Percentiles rank a stretch among this genome's conserved stretches.
Evolutionary conservation across 1,140 invertebrate genomes (phyloP).

Genomic region (Euwallacea similis): DNA sequence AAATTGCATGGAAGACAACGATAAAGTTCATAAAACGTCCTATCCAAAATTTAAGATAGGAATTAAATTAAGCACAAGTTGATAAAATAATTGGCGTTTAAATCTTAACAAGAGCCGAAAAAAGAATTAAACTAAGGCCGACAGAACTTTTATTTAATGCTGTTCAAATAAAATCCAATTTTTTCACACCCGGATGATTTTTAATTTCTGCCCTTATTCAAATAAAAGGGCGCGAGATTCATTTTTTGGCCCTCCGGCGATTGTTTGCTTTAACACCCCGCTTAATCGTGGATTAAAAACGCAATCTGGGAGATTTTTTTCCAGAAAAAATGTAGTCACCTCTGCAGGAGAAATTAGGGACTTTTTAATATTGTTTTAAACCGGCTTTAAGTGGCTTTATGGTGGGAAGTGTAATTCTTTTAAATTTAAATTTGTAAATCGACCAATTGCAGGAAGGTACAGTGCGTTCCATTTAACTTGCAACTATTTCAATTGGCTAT

Average conservation of each 20-base stretch:
- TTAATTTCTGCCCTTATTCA: constrained; percentile 37
- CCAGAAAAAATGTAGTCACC: neutral
- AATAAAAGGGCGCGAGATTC: constrained; percentile 37
- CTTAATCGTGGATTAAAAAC: constrained; percentile 27
- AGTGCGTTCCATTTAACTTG: no score
- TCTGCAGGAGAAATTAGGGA: neutral
- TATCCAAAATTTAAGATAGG: no score
- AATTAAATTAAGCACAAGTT: no score
- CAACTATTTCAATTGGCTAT: no score
- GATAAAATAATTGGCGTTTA: neutral
- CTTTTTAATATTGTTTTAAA: neutral
- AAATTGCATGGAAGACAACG: no score
- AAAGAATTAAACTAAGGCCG: constrained; percentile 14
- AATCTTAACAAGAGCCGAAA: constrained; percentile 3
- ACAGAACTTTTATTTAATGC: constrained; percentile 31
- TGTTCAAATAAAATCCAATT: constrained; percentile 31
- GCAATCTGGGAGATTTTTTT: constrained; percentile 20
- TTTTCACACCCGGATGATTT: constrained; percentile 32
- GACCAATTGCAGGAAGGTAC: no score
- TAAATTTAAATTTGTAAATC: no score
- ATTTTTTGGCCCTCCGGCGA: constrained; percentile 31
- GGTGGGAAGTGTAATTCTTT: no score
- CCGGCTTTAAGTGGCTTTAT: no score
- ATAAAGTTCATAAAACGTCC: no score
- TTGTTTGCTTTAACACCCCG: constrained; percentile 36